A percentile compares a stretch with the other conserved stretches of the same genome.
Conservation (phyloP, 2,797 vertebrate species). For the Australoheros facetus region DNA sequence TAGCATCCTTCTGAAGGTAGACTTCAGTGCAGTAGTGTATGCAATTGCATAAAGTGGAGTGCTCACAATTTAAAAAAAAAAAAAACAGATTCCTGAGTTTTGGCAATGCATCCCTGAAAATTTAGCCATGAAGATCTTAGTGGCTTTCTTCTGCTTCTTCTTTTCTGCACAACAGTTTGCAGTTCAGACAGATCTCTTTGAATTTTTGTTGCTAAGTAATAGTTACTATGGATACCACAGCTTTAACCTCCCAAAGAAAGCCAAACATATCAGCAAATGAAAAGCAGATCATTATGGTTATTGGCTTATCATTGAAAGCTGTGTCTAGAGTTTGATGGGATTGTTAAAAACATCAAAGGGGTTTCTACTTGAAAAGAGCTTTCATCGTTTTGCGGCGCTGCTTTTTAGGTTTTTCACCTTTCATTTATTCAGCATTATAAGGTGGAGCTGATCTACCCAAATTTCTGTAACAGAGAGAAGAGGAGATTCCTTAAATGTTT, state of each 20-base stretch:
- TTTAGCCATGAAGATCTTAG: constrained; percentile 21
- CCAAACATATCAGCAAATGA: constrained; percentile 61
- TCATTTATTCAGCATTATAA: constrained; percentile 6
- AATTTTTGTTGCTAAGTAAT: constrained; percentile 81
- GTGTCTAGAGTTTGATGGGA: neutral
- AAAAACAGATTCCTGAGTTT: neutral
- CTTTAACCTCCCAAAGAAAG: constrained; percentile 62
- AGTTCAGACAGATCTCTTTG: constrained; percentile 62
- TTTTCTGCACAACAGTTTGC: constrained; percentile 39
- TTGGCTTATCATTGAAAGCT: constrained; percentile 34
- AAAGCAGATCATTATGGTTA: constrained; percentile 47
- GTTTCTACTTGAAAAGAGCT: neutral
- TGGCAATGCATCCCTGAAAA: constrained; percentile 1
- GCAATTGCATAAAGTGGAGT: constrained; percentile 11
- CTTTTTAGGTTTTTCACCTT: neutral
- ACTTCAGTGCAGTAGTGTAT: neutral
- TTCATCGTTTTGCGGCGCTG: constrained; percentile 3
- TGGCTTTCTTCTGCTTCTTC: neutral
- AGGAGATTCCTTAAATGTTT: neutral
- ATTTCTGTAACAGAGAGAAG: neutral
- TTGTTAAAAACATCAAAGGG: constrained; percentile 27
- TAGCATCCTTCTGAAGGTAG: constrained; percentile 4
- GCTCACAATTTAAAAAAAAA: neutral
- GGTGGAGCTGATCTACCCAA: neutral
- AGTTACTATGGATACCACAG: constrained; percentile 82